Evolutionary conservation across 2,113 vertebrate species (phyloP).

Genomic region (Thalassarche chlororhynchos): DNA sequence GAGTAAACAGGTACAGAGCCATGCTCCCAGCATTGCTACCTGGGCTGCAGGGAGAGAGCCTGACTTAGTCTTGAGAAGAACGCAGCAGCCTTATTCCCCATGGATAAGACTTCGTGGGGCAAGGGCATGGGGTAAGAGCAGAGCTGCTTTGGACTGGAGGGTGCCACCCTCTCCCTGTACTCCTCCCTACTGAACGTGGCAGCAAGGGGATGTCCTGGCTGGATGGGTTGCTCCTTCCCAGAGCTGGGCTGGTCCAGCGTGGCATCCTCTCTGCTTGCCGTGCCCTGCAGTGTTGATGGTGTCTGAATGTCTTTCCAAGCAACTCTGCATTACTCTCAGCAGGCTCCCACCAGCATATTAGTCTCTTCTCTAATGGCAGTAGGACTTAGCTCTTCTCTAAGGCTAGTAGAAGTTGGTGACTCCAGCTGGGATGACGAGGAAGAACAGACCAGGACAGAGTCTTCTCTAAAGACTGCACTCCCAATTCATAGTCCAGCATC

Average conservation of each 20-base stretch:
- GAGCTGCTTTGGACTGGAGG: background rate
- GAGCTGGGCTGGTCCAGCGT: background rate
- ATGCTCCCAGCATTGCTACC: accelerated
- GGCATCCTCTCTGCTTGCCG: background rate
- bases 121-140: background rate
- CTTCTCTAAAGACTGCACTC: background rate
- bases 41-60: background rate
- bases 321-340: accelerated
- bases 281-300: background rate
- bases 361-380: background rate
- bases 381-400: background rate
- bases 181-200: accelerated
- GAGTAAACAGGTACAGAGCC: background rate
- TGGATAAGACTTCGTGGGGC: background rate
- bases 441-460: background rate
- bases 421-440: background rate
- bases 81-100: background rate
- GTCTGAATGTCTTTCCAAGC: background rate
- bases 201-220: background rate
- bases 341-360: background rate
- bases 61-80: background rate
- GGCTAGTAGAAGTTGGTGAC: background rate
- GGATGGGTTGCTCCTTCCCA: background rate
- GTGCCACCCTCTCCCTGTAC: background rate
- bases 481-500: background rate